Evolutionary conservation across 1,140 invertebrate genomes (phyloP), one percentile per base, ranked within the genome.

Genomic region (Parasteatoda tepidariorum): DNA sequence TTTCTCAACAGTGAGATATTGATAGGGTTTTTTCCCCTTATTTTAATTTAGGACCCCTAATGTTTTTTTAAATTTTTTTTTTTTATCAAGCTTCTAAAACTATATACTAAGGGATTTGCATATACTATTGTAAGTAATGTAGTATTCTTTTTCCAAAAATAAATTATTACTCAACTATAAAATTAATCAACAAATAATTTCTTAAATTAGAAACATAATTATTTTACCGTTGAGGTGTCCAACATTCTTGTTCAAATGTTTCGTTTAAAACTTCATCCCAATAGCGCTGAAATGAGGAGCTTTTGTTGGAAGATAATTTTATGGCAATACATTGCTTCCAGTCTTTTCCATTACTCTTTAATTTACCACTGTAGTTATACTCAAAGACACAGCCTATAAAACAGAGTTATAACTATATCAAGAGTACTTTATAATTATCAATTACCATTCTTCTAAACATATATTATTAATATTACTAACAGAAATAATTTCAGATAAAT

Each of bases 291-390:
- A 93, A 94, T n/a, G 86, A 62, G 54, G 79, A 70, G 31, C 81
- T 90, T 79, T 92, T 89, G 84, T 91, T 91, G 33, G 85, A 85
- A 59, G 89, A 86, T 87, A 93, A 91, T 79, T 92, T 92, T 70
- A 95, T 90, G 6, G 93, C 88, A 57, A 95, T 88, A 88, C 93
- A 94, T 88, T 94, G 92, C 84, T 91, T 90, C 93, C 93, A 94
- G 87, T 91, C 88, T 88, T 90, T 88, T 87, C 78, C 57, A 91
- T 90, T 84, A 86, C 88, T 84, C 89, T 90, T 64, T 55, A 9
- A 22, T 15, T 95, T 90, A 28, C 94, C 94, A 86, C 92, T 89
- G 85, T 91, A 91, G 91, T 94, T 93, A 89, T 93, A 95, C 89
- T 95, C 94, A 79, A 94, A 92, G 24, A 95, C 93, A 87, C 90